phyloP scores from a whole-genome alignment of 1,140 invertebrate species.

The Rhysida immarginata region DNA sequence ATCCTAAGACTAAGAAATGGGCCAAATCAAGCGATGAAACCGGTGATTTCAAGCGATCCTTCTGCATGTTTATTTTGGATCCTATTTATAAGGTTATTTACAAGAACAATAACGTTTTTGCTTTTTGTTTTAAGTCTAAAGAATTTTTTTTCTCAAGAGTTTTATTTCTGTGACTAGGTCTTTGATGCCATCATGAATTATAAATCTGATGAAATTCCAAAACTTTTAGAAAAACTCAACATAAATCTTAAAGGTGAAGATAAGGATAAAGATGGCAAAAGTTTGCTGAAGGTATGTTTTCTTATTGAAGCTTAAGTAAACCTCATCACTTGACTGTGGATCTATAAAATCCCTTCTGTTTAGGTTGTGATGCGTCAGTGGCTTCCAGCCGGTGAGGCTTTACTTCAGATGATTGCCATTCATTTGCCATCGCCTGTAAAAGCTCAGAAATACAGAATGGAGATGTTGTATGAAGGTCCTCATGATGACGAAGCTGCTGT shows the following conservation, averaged over 20 bases:
- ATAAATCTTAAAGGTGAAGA: constrained; percentile 89
- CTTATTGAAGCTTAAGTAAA: neutral
- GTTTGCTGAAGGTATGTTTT: constrained; percentile 52
- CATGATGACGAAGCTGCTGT: constrained; percentile 90
- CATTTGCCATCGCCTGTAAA: constrained; percentile 97
- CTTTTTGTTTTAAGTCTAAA: constrained; percentile 8
- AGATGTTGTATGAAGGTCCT: constrained; percentile 97
- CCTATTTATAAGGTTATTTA: constrained; percentile 84
- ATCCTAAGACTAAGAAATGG: constrained; percentile 96
- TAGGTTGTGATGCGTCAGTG: constrained; percentile 94
- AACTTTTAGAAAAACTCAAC: constrained; percentile 71
- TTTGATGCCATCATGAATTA: constrained; percentile 98
- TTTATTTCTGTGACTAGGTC: constrained; percentile 37
- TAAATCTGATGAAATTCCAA: constrained; percentile 85
- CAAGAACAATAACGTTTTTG: neutral
- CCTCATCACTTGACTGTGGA: neutral
- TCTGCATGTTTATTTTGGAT: constrained; percentile 96
- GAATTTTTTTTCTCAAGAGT: constrained; percentile 11
- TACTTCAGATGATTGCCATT: constrained; percentile 99
- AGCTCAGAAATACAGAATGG: constrained; percentile 98
- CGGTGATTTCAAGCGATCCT: constrained; percentile 87
- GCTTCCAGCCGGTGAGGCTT: constrained; percentile 96
- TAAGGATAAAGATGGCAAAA: constrained; percentile 87
- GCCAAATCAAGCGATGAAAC: constrained; percentile 63
- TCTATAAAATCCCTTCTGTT: neutral